Conservation (phyloP, 2,888 invertebrate genomes). For the Ophion obscuratus region DNA sequence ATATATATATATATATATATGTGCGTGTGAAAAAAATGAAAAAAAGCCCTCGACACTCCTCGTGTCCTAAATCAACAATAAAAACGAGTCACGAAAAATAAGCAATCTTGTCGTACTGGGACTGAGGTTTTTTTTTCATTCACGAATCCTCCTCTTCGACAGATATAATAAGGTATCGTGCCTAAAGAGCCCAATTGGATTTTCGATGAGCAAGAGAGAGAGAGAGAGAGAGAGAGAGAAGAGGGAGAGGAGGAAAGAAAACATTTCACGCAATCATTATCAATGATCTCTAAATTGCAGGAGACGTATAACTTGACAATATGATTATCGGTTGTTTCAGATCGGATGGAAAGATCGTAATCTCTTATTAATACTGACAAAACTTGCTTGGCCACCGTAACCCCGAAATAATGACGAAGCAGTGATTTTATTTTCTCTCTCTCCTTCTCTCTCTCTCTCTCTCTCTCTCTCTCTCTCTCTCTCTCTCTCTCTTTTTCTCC, state of each 20-base stretch:
- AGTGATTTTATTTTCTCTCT: not conserved
- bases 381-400: not conserved
- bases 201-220: slow-evolving; percentile 10
- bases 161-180: slow-evolving; percentile 60
- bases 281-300: slow-evolving; percentile 66
- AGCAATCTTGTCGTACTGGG: slow-evolving; percentile 28
- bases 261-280: slow-evolving; percentile 52
- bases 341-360: slow-evolving; percentile 20
- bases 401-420: not conserved
- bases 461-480: too few relatives aligned
- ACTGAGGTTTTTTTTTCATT: not conserved
- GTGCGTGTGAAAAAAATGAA: slow-evolving; percentile 13
- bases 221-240: slow-evolving; percentile 29
- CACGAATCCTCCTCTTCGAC: slow-evolving; percentile 36
- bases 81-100: slow-evolving; percentile 57
- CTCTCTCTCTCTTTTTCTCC: too few relatives aligned
- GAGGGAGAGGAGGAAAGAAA: slow-evolving; percentile 17
- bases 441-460: not conserved
- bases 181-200: slow-evolving; percentile 63
- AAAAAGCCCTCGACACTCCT: slow-evolving; percentile 9
- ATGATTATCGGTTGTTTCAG: slow-evolving; percentile 69
- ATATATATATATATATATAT: not conserved
- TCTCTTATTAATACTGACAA: slow-evolving; percentile 8
- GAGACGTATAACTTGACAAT: slow-evolving; percentile 70
- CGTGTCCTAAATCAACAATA: slow-evolving; percentile 54